Evolutionary conservation across 2,113 vertebrate species (phyloP).

Genomic region (Mungos mungo): DNA sequence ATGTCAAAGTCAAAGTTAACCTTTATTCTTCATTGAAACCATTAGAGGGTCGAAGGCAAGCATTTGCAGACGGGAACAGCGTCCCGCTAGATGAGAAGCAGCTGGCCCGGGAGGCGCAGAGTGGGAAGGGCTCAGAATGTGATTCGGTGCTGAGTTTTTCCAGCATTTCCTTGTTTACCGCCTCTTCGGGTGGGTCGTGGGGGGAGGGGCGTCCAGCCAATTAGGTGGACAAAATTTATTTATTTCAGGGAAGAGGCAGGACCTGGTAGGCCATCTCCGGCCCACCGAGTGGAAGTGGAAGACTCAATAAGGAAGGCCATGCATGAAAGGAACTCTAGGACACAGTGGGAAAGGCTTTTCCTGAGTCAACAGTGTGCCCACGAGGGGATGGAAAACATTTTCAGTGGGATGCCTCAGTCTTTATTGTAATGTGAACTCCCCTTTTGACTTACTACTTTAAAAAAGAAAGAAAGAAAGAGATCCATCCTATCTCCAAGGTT

Average conservation of each 20-base stretch:
- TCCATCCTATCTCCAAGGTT: background rate
- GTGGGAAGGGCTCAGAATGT: background rate
- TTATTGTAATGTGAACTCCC: background rate
- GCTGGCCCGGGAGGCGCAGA: slow-evolving; percentile 48
- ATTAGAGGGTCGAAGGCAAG: background rate
- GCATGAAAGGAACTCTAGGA: background rate
- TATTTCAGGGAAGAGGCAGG: background rate
- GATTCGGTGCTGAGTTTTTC: background rate
- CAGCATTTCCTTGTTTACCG: background rate
- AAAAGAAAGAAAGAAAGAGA: background rate
- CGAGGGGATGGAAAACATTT: slow-evolving; percentile 15
- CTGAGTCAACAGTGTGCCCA: background rate
- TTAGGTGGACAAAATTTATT: background rate
- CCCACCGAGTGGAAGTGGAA: background rate
- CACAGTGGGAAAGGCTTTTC: background rate
- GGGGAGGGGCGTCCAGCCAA: background rate
- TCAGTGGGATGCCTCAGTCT: background rate
- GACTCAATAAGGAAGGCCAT: background rate
- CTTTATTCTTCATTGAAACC: slow-evolving; percentile 37
- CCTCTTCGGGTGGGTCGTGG: background rate
- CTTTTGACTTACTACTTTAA: background rate
- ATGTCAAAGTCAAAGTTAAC: background rate
- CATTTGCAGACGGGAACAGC: slow-evolving; percentile 58
- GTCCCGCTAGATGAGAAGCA: slow-evolving; percentile 74
- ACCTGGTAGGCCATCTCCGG: background rate